Evolutionary conservation across 2,113 vertebrate genomes (phyloP).

Genomic region (Pteruthius melanotis): DNA sequence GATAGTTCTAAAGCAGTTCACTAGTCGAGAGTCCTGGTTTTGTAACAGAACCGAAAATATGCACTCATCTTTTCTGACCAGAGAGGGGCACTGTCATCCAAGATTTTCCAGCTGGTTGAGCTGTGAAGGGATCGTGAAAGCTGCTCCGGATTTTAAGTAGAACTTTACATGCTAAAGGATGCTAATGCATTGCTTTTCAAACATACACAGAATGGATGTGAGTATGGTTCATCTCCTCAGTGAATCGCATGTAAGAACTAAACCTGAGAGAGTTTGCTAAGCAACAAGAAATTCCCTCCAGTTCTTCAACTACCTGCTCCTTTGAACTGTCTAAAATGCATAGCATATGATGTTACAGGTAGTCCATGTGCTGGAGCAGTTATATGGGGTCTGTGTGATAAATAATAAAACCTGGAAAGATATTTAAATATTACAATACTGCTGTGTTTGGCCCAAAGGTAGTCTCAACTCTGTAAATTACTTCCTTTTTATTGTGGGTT

Average conservation of each 20-base stretch:
- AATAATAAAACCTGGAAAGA: background rate
- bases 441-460: background rate
- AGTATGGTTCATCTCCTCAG: background rate
- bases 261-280: background rate
- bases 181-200: background rate
- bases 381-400: background rate
- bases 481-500: background rate
- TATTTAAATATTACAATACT: background rate
- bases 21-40: background rate
- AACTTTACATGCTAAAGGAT: background rate
- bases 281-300: background rate
- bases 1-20: background rate
- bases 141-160: background rate
- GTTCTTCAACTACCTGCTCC: background rate
- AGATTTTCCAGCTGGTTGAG: constrained; percentile 16
- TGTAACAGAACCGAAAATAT: background rate
- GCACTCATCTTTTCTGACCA: constrained; percentile 56
- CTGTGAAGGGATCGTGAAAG: background rate
- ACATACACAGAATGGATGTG: background rate
- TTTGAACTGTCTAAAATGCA: background rate
- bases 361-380: background rate
- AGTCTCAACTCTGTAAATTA: background rate
- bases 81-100: constrained; percentile 70
- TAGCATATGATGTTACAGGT: background rate
- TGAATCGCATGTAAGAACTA: background rate